Conservation (phyloP, 2,113 vertebrate species). For the Dicentrarchus labrax region DNA sequence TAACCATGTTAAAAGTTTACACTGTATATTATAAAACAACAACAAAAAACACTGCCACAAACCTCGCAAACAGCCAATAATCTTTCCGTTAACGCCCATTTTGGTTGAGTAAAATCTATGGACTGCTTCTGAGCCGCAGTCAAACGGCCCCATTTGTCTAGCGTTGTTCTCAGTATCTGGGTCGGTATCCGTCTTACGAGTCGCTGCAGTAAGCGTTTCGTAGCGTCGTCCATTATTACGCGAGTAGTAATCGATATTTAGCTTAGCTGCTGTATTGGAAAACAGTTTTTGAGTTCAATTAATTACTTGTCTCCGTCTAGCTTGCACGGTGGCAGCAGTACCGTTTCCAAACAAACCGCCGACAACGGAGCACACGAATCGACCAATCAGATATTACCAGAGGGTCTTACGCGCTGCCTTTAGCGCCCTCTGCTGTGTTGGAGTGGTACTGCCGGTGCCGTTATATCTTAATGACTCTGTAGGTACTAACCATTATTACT, state of each 20-base stretch:
- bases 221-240: slow-evolving; percentile 83
- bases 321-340: fast-evolving
- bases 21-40: not conserved
- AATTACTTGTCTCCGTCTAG: not conserved
- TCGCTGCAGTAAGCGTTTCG: slow-evolving; percentile 83
- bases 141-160: slow-evolving; percentile 89
- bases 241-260: fast-evolving
- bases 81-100: slow-evolving; percentile 81
- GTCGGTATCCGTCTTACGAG: slow-evolving; percentile 86
- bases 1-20: too few species aligned
- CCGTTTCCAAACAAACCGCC: slow-evolving; percentile 72
- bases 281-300: not conserved
- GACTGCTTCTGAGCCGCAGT: slow-evolving; percentile 78
- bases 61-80: slow-evolving; percentile 88
- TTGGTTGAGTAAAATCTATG: slow-evolving; percentile 82
- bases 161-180: slow-evolving; percentile 69
- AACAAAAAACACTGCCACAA: not conserved
- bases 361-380: slow-evolving; percentile 14
- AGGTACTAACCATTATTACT: too few species aligned
- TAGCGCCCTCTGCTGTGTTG: slow-evolving; percentile 56
- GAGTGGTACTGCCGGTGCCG: slow-evolving; percentile 24
- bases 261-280: fast-evolving
- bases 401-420: fast-evolving
- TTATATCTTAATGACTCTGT: too few species aligned
- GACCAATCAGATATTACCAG: slow-evolving; percentile 67